Evolutionary conservation across 2,797 vertebrate species (phyloP).

Genomic region (Uromys caudimaculatus): DNA sequence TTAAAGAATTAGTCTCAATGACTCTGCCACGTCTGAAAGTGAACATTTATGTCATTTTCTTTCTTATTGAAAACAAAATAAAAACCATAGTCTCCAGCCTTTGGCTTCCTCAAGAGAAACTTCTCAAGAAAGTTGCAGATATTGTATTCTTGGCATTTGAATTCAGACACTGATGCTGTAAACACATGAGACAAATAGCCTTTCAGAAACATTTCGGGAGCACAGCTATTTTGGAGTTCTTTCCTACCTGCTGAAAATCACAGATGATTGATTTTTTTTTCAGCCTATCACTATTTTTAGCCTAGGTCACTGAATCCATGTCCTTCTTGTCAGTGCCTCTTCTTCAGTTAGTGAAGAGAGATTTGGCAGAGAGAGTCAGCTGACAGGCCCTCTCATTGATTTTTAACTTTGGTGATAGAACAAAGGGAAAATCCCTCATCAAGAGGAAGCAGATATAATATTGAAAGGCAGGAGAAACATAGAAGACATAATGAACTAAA

Average conservation of each 20-base stretch:
- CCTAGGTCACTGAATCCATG: slow-evolving; percentile 62
- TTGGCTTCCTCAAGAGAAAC: slow-evolving; percentile 29
- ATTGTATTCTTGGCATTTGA: slow-evolving; percentile 29
- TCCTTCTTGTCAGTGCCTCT: slow-evolving; percentile 48
- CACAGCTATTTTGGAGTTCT: slow-evolving; percentile 70
- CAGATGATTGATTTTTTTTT: slow-evolving; percentile 64
- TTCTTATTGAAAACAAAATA: not conserved
- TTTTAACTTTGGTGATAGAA: slow-evolving; percentile 46
- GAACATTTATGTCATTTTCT: not conserved
- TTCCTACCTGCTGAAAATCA: slow-evolving; percentile 56
- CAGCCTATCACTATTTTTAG: slow-evolving; percentile 68
- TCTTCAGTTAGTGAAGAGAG: slow-evolving; percentile 30
- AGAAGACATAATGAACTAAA: slow-evolving; percentile 51
- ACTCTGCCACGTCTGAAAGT: slow-evolving; percentile 22
- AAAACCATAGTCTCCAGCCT: slow-evolving; percentile 23
- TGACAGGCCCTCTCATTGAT: slow-evolving; percentile 25
- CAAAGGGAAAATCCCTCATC: not conserved
- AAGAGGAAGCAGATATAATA: slow-evolving; percentile 48
- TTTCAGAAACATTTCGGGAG: slow-evolving; percentile 57
- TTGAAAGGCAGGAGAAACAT: slow-evolving; percentile 41
- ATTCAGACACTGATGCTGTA: slow-evolving; percentile 6
- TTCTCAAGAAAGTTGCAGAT: not conserved
- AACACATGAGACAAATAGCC: slow-evolving; percentile 58
- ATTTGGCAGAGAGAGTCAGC: slow-evolving; percentile 36
- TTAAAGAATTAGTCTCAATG: not conserved